A percentile compares a stretch with the other conserved stretches of the same genome.
phyloP scores from a whole-genome alignment of 92 coral and sea anemone species.

The Phenganax subtilis region DNA sequence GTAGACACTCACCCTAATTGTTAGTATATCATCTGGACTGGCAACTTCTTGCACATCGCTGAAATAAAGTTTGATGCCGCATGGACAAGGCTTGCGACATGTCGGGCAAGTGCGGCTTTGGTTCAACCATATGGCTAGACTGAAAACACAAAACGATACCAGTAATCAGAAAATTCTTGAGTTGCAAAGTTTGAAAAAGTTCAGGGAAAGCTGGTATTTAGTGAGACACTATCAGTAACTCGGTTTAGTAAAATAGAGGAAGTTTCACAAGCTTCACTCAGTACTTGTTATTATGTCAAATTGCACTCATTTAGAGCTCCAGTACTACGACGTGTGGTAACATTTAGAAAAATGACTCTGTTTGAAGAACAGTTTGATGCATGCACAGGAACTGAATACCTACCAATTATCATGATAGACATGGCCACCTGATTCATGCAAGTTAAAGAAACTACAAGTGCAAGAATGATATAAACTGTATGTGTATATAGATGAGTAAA shows the following conservation, averaged over 20 bases:
- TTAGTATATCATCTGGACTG: not conserved
- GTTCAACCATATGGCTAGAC: conserved; percentile 7
- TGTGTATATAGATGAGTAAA: too few relatives aligned
- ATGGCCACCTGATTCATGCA: conserved; percentile 27
- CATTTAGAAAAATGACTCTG: not conserved
- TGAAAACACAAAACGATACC: not conserved
- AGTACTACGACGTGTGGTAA: not conserved
- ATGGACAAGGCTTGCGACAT: conserved; percentile 7
- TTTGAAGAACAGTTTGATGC: not conserved
- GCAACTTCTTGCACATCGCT: conserved; percentile 23
- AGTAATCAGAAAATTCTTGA: too few relatives aligned
- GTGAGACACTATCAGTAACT: too few relatives aligned
- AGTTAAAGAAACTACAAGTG: conserved; percentile 24
- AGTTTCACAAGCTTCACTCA: too few relatives aligned
- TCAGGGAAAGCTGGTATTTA: too few relatives aligned
- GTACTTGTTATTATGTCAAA: too few relatives aligned
- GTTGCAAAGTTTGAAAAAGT: too few relatives aligned
- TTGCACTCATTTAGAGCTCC: too few relatives aligned
- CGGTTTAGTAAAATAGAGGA: too few relatives aligned
- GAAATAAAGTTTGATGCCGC: conserved; percentile 10
- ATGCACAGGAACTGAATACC: not conserved
- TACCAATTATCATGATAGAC: conserved; percentile 28
- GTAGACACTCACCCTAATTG: not conserved
- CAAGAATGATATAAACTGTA: not conserved
- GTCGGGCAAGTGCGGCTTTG: conserved; percentile 21